Evolutionary conservation across 2,888 invertebrate genomes (phyloP), one percentile per base, ranked within the genome.

Genomic region (Deroplatys truncata): DNA sequence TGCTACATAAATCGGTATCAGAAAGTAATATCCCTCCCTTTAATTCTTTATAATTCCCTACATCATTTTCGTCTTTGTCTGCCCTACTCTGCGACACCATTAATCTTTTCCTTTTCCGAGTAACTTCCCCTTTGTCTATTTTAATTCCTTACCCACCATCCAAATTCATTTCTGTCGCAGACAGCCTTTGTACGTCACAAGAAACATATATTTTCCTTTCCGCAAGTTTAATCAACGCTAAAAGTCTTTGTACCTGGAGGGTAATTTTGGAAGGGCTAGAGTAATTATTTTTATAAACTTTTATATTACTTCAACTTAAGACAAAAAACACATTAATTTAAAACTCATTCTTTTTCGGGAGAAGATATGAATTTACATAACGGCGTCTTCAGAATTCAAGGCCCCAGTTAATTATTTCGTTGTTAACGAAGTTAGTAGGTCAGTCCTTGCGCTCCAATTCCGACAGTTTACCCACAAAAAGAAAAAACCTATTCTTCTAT

Each of bases 171-270:
- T 72, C 87, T 87, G 87, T 87, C 82, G 87, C n/a, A 87, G 87
- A 87, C 87, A 87, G 83, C 83, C 82, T 87, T 87, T 87, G 87
- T 87, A 83, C 82, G n/a, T 25, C 56, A 72, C 56, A 72, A 72
- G 56, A 72, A 72, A 72, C 56, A 72, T 72, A 72, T 72, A 72
- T 72, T 72, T 72, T 72, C 16, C 56, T 72, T 72, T 72, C 56
- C 56, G 56, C 56, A 72, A 72, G 56, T 72, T 72, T 72, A 72
- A 72, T 72, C 56, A 72, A 72, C 56, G 56, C 56, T 72, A 20
- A 20, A 43, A 20, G 20, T 25, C 56, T 72, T 72, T 72, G 56
- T 72, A 72, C 20, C 56, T 72, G 16, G 56, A 72, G 56, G 56
- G 56, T 25, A 72, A 72, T 72, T 72, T 72, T 20, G 56, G 25